These are phyloP conservation scores for Barbus barbus DNA, from an alignment of 2,113 vertebrate species.

Conservation along the genomic window DNA sequence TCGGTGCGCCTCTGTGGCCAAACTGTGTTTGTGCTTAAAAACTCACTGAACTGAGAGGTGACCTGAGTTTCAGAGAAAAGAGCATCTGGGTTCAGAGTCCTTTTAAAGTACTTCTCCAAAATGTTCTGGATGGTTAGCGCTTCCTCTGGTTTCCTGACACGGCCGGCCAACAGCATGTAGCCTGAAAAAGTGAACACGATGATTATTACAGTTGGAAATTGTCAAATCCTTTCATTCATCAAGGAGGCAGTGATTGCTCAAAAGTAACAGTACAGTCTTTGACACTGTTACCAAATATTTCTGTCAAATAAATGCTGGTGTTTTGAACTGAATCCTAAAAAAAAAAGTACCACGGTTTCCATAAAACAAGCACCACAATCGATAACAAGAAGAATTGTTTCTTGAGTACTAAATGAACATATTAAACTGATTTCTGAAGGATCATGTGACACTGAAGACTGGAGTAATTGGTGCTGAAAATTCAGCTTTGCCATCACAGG, in stretches of 20 bases:
- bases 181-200: slow-evolving; percentile 68
- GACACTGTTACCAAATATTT: background rate
- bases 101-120: slow-evolving; percentile 94
- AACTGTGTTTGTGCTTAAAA: slow-evolving; percentile 9
- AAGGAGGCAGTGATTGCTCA: background rate
- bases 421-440: background rate
- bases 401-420: background rate
- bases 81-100: slow-evolving; percentile 78
- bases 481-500: background rate
- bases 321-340: background rate
- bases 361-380: background rate
- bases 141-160: slow-evolving; percentile 93
- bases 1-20: background rate
- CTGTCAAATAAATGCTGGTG: background rate
- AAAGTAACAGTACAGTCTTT: background rate
- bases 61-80: slow-evolving; percentile 87
- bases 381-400: background rate
- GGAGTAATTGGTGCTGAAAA: background rate
- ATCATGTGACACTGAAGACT: background rate
- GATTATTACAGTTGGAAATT: background rate
- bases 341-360: background rate
- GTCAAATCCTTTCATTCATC: background rate
- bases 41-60: slow-evolving; percentile 87
- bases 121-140: slow-evolving; percentile 82
- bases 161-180: slow-evolving; percentile 93